These are phyloP conservation scores for Oncorhynchus masou DNA, from an alignment of 2,113 vertebrate species.

Conservation along the genomic window DNA sequence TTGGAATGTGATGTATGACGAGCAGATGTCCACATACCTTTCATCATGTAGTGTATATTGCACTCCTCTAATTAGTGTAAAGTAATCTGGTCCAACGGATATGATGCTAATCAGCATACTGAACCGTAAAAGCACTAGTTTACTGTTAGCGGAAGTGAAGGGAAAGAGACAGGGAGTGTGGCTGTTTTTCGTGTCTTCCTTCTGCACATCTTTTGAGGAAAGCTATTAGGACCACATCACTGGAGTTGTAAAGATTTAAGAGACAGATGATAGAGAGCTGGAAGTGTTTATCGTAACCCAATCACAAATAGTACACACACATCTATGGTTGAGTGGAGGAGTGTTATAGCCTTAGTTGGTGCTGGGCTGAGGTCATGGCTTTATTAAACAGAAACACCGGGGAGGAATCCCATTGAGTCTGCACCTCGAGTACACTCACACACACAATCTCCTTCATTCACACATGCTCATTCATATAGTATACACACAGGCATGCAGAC, in stretches of 20 bases:
- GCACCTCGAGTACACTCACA: background rate
- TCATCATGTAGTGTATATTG: no score
- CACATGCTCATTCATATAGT: background rate
- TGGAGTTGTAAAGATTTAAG: conserved; percentile 3
- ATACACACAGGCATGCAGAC: background rate
- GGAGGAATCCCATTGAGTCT: conserved; percentile 21
- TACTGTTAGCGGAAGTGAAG: conserved; percentile 26
- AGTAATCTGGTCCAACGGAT: no score
- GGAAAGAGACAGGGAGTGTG: background rate
- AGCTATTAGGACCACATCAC: conserved; percentile 1
- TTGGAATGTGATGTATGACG: no score
- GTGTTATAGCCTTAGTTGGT: background rate
- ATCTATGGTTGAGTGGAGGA: background rate
- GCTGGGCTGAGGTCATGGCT: conserved; percentile 15
- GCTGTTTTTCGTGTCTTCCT: conserved; percentile 14
- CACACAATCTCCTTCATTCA: conserved; percentile 1
- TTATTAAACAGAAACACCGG: conserved; percentile 8
- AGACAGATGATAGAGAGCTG: background rate
- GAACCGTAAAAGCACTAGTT: no score
- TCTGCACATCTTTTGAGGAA: conserved; percentile 19
- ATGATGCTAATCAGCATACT: no score
- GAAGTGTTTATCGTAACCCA: background rate
- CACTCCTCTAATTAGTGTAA: no score
- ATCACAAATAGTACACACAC: background rate
- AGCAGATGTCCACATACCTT: no score